Evolutionary conservation across 2,888 invertebrate species (phyloP).

Genomic region (Callyntrura guangdongensis): DNA sequence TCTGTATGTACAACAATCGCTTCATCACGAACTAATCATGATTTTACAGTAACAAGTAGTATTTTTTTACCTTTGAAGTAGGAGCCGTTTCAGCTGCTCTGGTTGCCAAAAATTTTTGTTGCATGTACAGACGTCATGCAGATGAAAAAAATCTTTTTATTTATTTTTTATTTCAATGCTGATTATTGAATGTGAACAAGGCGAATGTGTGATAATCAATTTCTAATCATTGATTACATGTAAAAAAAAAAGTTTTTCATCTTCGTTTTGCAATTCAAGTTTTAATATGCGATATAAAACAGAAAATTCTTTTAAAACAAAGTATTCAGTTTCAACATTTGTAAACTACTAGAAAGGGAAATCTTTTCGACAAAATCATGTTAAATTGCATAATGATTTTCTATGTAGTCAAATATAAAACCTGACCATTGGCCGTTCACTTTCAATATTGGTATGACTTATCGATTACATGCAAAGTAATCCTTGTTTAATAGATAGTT

Average conservation of each 20-base stretch:
- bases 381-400: too few relatives aligned
- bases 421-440: background rate
- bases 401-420: too few relatives aligned
- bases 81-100: slow-evolving; percentile 83
- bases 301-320: background rate
- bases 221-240: slow-evolving; percentile 19
- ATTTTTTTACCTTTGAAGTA: slow-evolving; percentile 63
- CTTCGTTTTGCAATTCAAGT: too few relatives aligned
- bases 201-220: background rate
- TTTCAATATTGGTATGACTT: background rate
- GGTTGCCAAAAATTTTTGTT: slow-evolving; percentile 85
- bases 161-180: background rate
- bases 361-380: background rate
- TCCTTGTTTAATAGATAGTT: slow-evolving; percentile 1
- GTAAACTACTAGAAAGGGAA: slow-evolving; percentile 6
- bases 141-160: slow-evolving; percentile 15
- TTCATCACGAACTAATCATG: background rate
- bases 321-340: too few relatives aligned
- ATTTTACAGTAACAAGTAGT: background rate
- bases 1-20: background rate
- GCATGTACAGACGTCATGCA: slow-evolving; percentile 86
- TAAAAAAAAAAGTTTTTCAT: background rate
- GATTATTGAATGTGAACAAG: background rate
- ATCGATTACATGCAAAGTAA: background rate
- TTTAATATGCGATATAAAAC: background rate